Evolutionary conservation across 2,888 invertebrate genomes (phyloP), one percentile per base, ranked within the genome.

Genomic region (Spodoptera picta): DNA sequence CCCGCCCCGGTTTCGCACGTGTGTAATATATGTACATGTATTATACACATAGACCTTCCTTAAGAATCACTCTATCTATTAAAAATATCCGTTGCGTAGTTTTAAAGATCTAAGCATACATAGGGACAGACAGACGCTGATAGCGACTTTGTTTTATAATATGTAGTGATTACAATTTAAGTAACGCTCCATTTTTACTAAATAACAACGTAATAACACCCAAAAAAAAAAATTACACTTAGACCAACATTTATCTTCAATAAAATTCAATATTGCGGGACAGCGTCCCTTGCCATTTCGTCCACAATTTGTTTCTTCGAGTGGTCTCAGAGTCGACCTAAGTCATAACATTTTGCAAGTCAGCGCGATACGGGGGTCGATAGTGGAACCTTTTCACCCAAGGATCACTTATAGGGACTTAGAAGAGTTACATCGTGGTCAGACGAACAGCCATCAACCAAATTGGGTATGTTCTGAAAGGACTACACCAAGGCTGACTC

Each of bases 391-490:
- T 61, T 36, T 64, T 64, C 53, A 67, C 63, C 62, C 60, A 27
- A 43, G 54, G 52, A 58, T 45, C 56, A 55, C 60, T 66, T 62
- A 70, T 62, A 36, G 7, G 36, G 36, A 9, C 9, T 36, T 36
- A 59, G 72, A 69, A 47, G 57, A 55, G 63, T 70, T 75, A 60
- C 64, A 24, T 63, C 61, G 44, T 66, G 74, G 74, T 60, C 69
- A 67, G 69, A 69, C 54, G 78, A 50, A 60, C 50, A 63, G 44
- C 55, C 65, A 74, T 74, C 64, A 65, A 49, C 55, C 36, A 77
- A 77, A 75, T 77, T 77, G 75, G 64, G 69, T 63, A 54, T 48
- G 42, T 52, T 57, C 49, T 60, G 58, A 73, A 73, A 60, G 53
- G 44, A 46, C 46, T 44, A 36, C 57, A 56, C 27, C 44, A 19